Conservation (phyloP, 2,888 invertebrate species). For the Philaethria dido region DNA sequence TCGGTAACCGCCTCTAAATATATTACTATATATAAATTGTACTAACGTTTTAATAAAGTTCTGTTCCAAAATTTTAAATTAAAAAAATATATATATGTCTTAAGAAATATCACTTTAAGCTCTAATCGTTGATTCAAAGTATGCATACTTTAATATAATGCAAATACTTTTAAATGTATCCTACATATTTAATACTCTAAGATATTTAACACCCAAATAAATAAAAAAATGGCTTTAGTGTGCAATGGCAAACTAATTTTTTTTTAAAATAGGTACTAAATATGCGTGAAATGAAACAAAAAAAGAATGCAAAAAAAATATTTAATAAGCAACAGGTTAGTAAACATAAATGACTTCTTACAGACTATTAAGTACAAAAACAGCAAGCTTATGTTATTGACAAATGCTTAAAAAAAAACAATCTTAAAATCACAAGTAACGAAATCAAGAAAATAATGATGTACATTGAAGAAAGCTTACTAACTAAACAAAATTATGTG, state of each 20-base stretch:
- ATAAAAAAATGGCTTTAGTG: background rate
- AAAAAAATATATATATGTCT: too few species aligned
- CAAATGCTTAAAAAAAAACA: conserved; percentile 24
- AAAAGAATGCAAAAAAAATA: conserved; percentile 26
- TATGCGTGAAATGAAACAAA: conserved; percentile 27
- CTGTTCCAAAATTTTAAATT: too few species aligned
- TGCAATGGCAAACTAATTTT: too few species aligned
- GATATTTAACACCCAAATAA: background rate
- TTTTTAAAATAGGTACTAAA: background rate
- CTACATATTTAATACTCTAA: too few species aligned
- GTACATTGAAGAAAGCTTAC: conserved; percentile 36
- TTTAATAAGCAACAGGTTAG: conserved; percentile 33
- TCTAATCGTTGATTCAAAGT: too few species aligned
- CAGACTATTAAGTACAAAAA: conserved; percentile 32
- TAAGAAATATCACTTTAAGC: too few species aligned
- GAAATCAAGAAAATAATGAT: conserved; percentile 23
- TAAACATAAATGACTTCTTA: conserved; percentile 5
- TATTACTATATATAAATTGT: too few species aligned
- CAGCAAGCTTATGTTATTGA: conserved; percentile 22
- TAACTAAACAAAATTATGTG: conserved; percentile 59
- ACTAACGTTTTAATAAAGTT: too few species aligned
- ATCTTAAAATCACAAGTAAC: conserved; percentile 4
- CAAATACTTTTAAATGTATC: too few species aligned
- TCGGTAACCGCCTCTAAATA: too few species aligned
- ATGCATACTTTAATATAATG: too few species aligned